These are phyloP conservation scores for Cacatua alba DNA, from an alignment of 2,113 vertebrate species.

Conservation along the genomic window DNA sequence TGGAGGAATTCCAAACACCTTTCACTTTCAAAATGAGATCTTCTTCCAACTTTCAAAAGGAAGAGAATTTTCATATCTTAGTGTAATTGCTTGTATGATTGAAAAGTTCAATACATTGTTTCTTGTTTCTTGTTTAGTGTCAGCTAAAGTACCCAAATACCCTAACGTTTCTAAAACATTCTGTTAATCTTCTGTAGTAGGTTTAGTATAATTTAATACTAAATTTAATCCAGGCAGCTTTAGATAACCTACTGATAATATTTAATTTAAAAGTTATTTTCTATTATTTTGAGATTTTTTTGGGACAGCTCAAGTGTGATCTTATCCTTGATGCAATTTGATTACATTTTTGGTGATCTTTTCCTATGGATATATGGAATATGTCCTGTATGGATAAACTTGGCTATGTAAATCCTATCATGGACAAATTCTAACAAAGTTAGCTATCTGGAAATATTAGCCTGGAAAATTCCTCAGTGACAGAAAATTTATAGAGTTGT, in stretches of 20 bases:
- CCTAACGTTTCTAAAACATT: background rate
- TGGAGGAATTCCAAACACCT: background rate
- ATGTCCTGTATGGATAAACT: background rate
- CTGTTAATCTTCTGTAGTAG: background rate
- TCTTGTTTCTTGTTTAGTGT: background rate
- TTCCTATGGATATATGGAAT: background rate
- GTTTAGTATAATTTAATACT: background rate
- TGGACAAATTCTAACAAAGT: background rate
- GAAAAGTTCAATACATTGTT: background rate
- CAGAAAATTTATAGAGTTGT: background rate
- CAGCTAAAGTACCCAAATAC: background rate
- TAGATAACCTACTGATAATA: background rate
- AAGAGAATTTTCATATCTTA: background rate
- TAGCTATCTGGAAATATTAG: background rate
- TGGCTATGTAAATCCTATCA: background rate
- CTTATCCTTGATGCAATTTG: background rate
- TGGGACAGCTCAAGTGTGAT: background rate
- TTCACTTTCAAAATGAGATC: background rate
- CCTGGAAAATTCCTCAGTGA: background rate
- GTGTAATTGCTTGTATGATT: background rate
- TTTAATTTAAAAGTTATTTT: background rate
- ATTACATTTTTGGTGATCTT: background rate
- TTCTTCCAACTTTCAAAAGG: background rate
- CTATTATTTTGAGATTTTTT: background rate
- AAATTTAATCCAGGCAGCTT: background rate